Conservation (phyloP, 2,888 invertebrate genomes). For the Ornithoptera priamus region DNA sequence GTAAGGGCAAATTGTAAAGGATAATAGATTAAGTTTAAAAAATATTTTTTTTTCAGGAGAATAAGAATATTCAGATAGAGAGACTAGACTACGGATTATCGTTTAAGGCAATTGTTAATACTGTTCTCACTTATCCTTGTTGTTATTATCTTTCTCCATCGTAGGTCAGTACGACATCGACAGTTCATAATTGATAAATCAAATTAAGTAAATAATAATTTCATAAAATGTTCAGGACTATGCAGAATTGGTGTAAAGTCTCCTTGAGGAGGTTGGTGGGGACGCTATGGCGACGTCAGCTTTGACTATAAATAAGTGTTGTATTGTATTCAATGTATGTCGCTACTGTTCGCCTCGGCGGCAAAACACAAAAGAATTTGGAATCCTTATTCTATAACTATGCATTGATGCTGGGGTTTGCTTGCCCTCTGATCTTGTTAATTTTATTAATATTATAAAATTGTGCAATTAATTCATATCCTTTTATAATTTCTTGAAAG, state of each 20-base stretch:
- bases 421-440: neutral
- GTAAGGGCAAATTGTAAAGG: no score
- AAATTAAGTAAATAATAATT: no score
- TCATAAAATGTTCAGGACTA: no score
- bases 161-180: no score
- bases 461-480: neutral
- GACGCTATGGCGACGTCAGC: constrained; percentile 77
- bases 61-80: no score
- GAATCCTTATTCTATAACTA: constrained; percentile 55
- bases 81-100: no score
- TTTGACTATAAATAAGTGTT: constrained; percentile 80
- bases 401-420: constrained; percentile 15
- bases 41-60: no score
- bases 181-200: no score
- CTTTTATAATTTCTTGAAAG: neutral
- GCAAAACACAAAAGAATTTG: constrained; percentile 75
- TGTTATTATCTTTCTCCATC: no score
- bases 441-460: neutral
- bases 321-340: constrained; percentile 77
- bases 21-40: no score
- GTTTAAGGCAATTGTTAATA: no score
- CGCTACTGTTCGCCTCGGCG: constrained; percentile 69
- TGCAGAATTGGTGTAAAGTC: constrained; percentile 40
- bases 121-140: no score
- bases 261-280: constrained; percentile 46